phyloP scores from a whole-genome alignment of 2,113 vertebrate genomes.

The Aleadryas rufinucha region DNA sequence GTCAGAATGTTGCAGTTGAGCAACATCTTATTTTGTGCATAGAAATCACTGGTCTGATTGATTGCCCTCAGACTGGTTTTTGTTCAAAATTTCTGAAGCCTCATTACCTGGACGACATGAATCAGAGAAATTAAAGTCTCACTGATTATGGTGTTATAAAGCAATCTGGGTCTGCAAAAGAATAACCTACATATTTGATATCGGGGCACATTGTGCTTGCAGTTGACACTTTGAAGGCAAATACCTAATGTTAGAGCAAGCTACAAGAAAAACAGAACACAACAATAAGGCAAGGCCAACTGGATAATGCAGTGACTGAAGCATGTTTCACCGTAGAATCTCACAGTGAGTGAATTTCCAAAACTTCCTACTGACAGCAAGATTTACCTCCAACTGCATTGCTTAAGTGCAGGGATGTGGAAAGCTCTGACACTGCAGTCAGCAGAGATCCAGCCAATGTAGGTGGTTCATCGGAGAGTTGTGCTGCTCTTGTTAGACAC shows the following conservation, averaged over 20 bases:
- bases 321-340: neutral
- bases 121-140: neutral
- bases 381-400: neutral
- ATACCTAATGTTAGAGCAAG: neutral
- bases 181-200: neutral
- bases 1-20: neutral
- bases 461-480: neutral
- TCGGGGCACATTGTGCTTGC: neutral
- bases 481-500: neutral
- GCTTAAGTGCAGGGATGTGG: neutral
- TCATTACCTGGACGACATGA: neutral
- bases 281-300: neutral
- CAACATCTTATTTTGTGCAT: neutral
- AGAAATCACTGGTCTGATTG: neutral
- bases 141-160: neutral
- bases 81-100: slow-evolving; percentile 3
- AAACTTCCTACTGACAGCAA: neutral
- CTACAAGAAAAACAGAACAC: neutral
- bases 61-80: neutral
- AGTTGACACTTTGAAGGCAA: neutral
- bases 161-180: neutral
- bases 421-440: neutral
- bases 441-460: neutral
- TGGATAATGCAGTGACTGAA: neutral
- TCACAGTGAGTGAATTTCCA: neutral